phyloP scores from a whole-genome alignment of 2,113 vertebrate genomes.

The Lota lota region DNA sequence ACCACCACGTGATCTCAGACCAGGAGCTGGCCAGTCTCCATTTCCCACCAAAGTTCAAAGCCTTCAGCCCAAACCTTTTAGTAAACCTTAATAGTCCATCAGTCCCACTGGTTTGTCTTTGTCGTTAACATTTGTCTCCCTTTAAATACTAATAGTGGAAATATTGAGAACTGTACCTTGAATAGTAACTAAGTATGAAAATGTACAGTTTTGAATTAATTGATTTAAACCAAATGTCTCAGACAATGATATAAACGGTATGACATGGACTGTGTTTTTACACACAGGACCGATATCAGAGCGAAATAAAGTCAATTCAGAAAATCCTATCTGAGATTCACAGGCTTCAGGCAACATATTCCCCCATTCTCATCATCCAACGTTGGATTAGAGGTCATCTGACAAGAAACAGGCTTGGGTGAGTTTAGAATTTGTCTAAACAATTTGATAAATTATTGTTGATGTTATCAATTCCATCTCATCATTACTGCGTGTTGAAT shows the following conservation, averaged over 20 bases:
- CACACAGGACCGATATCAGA: too few species aligned
- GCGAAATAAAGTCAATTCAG: too few species aligned
- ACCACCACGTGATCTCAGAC: conserved; percentile 69
- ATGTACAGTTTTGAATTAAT: conserved; percentile 10
- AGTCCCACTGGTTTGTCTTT: too few species aligned
- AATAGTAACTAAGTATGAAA: neutral
- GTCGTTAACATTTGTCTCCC: neutral
- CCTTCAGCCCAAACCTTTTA: conserved; percentile 21
- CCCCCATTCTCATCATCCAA: conserved; percentile 74
- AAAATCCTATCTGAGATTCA: conserved; percentile 47
- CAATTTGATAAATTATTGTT: too few species aligned
- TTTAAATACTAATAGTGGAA: conserved; percentile 7
- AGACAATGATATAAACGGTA: too few species aligned
- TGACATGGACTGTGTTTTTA: too few species aligned
- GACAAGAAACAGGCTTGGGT: conserved; percentile 67
- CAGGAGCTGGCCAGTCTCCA: conserved; percentile 66
- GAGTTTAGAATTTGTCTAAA: conserved; percentile 21
- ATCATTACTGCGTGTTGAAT: too few species aligned
- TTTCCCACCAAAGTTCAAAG: neutral
- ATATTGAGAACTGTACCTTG: conserved; percentile 8
- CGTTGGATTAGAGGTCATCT: conserved; percentile 74
- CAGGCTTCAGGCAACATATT: conserved; percentile 65
- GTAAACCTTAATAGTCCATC: too few species aligned
- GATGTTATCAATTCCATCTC: too few species aligned
- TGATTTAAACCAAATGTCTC: neutral